Percentiles rank a stretch among this genome's conserved stretches.
These are phyloP conservation scores for Idris sp. DNA, from an alignment of 1,140 invertebrate species.

Conservation along the genomic window DNA sequence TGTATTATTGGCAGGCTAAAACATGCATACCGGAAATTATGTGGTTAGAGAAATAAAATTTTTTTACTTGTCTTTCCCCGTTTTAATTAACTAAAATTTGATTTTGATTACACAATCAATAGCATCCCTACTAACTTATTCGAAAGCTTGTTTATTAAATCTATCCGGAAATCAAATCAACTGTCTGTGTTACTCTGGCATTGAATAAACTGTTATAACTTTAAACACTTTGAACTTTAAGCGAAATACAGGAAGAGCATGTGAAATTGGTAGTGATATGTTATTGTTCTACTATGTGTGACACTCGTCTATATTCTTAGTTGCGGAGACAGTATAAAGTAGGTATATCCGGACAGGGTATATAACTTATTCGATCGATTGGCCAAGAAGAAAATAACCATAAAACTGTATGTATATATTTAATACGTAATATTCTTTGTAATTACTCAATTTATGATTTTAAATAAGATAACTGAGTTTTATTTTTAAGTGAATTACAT, in stretches of 20 bases:
- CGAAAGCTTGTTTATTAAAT: constrained; percentile 23
- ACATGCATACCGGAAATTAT: too few relatives aligned
- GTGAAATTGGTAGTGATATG: constrained; percentile 26
- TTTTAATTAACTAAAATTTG: too few relatives aligned
- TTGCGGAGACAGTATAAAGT: constrained; percentile 57
- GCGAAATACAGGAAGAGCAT: constrained; percentile 26
- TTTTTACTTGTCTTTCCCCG: too few relatives aligned
- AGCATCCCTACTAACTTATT: constrained; percentile 1
- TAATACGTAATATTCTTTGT: too few relatives aligned
- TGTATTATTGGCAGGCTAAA: not conserved
- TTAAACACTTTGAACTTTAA: constrained; percentile 8
- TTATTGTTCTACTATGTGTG: constrained; percentile 28
- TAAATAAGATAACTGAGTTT: constrained; percentile 32
- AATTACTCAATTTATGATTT: too few relatives aligned
- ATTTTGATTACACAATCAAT: constrained; percentile 3
- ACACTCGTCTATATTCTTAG: constrained; percentile 55
- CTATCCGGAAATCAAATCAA: constrained; percentile 25
- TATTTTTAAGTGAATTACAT: too few relatives aligned
- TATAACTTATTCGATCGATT: constrained; percentile 52
- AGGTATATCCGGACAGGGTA: constrained; percentile 57
- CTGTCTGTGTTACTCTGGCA: constrained; percentile 9
- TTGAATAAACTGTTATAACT: constrained; percentile 14
- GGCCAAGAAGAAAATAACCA: constrained; percentile 27
- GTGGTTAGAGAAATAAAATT: too few relatives aligned
- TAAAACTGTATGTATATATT: too few relatives aligned